phyloP scores from a whole-genome alignment of 1,140 invertebrate species.

The Drosophila ananassae region DNA sequence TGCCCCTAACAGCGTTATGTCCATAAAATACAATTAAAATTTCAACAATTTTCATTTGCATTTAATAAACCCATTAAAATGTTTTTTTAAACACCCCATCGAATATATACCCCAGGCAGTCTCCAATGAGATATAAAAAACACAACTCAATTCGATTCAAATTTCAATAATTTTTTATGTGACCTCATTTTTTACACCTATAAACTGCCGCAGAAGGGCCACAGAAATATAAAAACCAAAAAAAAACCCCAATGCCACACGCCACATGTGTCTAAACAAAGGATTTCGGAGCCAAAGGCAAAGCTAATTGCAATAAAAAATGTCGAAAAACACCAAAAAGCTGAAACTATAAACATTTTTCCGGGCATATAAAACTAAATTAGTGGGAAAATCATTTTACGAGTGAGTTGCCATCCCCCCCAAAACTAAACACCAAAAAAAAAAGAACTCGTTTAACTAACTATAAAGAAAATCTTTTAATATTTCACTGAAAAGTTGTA shows the following conservation, averaged over 20 bases:
- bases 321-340: conserved; percentile 45
- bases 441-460: conserved; percentile 40
- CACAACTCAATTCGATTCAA: conserved; percentile 60
- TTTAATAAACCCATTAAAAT: conserved; percentile 78
- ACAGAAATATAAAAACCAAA: conserved; percentile 16
- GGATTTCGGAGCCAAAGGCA: conserved; percentile 56
- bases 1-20: conserved; percentile 6
- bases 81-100: conserved; percentile 50
- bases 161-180: conserved; percentile 66
- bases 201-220: conserved; percentile 54
- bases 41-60: conserved; percentile 78
- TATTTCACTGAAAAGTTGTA: conserved; percentile 6
- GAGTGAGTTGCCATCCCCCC: conserved; percentile 8
- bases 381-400: conserved; percentile 76
- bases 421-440: conserved; percentile 11
- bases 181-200: conserved; percentile 80
- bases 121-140: background rate
- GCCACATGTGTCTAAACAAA: conserved; percentile 76
- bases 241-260: conserved; percentile 60
- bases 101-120: conserved; percentile 13
- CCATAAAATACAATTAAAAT: conserved; percentile 77
- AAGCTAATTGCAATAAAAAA: conserved; percentile 68
- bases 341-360: conserved; percentile 73
- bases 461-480: conserved; percentile 5
- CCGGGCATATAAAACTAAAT: conserved; percentile 65